Evolutionary conservation across 1,140 invertebrate genomes (phyloP).

Genomic region (Drosophila saltans): DNA sequence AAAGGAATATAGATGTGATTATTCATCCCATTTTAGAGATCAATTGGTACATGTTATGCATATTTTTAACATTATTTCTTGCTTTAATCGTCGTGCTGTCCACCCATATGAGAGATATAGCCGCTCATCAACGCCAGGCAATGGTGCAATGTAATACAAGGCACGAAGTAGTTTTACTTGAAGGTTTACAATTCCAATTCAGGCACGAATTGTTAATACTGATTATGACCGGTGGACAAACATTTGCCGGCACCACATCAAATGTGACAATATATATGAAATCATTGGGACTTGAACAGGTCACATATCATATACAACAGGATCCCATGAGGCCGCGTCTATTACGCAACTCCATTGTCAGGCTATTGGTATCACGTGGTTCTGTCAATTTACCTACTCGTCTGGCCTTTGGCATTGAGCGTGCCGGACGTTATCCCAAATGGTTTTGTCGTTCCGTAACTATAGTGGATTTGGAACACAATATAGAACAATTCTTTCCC

Average conservation of each 20-base stretch:
- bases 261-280: conserved; percentile 45
- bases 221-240: conserved; percentile 32
- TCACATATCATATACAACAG: conserved; percentile 27
- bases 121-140: not conserved
- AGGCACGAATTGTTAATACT: conserved; percentile 22
- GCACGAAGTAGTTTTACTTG: too few relatives aligned
- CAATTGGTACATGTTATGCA: not conserved
- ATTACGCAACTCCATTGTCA: conserved; percentile 30
- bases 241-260: conserved; percentile 42
- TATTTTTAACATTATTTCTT: not conserved
- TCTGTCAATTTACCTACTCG: conserved; percentile 35
- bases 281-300: not conserved
- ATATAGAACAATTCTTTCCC: conserved; percentile 27
- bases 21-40: not conserved
- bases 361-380: not conserved
- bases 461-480: conserved; percentile 13
- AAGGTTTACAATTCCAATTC: accelerated
- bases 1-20: not conserved
- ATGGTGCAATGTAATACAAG: not conserved
- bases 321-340: conserved; percentile 30
- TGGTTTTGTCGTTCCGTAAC: conserved; percentile 43
- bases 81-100: not conserved
- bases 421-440: conserved; percentile 34
- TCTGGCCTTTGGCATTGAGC: conserved; percentile 23
- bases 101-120: not conserved